Conservation (phyloP, 2,888 invertebrate species). For the Gerosis bhagava region DNA sequence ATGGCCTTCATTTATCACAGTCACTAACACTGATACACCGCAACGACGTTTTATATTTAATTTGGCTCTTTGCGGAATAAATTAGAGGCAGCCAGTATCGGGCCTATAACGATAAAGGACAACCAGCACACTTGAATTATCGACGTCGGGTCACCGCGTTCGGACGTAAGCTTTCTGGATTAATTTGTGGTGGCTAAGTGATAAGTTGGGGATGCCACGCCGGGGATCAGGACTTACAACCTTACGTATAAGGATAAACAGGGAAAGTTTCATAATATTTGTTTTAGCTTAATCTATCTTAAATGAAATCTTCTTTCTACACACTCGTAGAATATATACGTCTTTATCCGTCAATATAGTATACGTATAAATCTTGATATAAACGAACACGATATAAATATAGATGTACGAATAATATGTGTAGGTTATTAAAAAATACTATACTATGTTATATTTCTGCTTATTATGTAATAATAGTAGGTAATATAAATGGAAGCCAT, state of each 20-base stretch:
- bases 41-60: conserved; percentile 81
- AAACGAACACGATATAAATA: too few species aligned
- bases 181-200: conserved; percentile 74
- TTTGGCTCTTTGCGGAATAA: conserved; percentile 77
- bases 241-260: conserved; percentile 46
- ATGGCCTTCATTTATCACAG: conserved; percentile 82
- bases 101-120: conserved; percentile 70
- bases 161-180: conserved; percentile 69
- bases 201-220: conserved; percentile 62
- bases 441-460: too few species aligned
- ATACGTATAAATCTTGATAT: too few species aligned
- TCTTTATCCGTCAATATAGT: too few species aligned
- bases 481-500: too few species aligned
- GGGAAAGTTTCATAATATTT: conserved; percentile 35
- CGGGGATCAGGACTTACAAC: conserved; percentile 54
- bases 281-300: conserved; percentile 19
- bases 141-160: conserved; percentile 64
- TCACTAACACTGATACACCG: conserved; percentile 82
- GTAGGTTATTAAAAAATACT: too few species aligned
- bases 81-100: conserved; percentile 77
- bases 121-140: conserved; percentile 66
- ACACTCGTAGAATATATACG: too few species aligned
- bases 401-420: too few species aligned
- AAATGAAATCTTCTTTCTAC: too few species aligned
- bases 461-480: too few species aligned